Base-by-base conservation (phyloP, 2,888 invertebrate genomes). In the Pegoplata infirma region DNA sequence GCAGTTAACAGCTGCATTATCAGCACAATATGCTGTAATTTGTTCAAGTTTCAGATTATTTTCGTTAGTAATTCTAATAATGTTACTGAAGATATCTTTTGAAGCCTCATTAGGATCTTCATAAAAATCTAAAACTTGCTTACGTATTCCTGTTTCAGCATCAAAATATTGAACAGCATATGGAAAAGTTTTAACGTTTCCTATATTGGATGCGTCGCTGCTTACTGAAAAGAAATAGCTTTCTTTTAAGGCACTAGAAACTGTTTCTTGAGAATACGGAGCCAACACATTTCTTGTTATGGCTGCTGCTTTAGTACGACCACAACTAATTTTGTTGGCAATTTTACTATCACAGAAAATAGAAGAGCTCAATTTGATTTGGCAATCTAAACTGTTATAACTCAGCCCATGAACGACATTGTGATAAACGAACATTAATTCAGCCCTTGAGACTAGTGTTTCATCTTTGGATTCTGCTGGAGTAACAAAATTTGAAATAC, bases 81-180 rank as follows among this genome's bases (percentile, higher is more conserved):
- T n/a, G n/a, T n/a, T n/a, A n/a, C n/a, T n/a, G n/a, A n/a, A n/a
- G n/a, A n/a, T n/a, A n/a, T n/a, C n/a, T n/a, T n/a, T n/a, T n/a
- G n/a, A n/a, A n/a, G n/a, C n/a, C n/a, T n/a, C n/a, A n/a, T n/a
- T n/a, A n/a, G n/a, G n/a, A n/a, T n/a, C n/a, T n/a, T n/a, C n/a
- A n/a, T n/a, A n/a, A n/a, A n/a, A n/a, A n/a, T n/a, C n/a, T n/a
- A n/a, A n/a, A n/a, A n/a, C n/a, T n/a, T n/a, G n/a, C n/a, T n/a
- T n/a, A n/a, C n/a, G n/a, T n/a, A n/a, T n/a, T n/a, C n/a, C n/a
- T n/a, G n/a, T n/a, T n/a, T n/a, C n/a, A n/a, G n/a, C n/a, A n/a
- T n/a, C n/a, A n/a, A n/a, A n/a, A n/a, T n/a, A n/a, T 51, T 66
- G 64, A 16, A 76, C 76, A 58, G 58, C 64, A 16, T 64, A 76